Conservation (phyloP, 2,888 invertebrate genomes). For the Ectropis crepuscularia region DNA sequence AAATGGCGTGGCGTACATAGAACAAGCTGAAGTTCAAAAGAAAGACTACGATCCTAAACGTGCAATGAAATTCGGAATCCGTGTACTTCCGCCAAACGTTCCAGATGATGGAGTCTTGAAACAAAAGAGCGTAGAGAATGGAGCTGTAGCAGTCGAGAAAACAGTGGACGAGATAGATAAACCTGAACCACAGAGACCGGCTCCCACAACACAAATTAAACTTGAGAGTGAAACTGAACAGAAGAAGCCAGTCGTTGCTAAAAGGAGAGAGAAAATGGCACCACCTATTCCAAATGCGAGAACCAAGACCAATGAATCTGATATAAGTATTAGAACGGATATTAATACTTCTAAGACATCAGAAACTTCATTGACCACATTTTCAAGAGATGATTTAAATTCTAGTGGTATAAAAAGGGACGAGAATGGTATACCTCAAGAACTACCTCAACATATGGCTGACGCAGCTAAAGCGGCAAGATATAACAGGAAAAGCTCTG, state of each 20-base stretch:
- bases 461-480: constrained; percentile 89
- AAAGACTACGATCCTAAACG: constrained; percentile 83
- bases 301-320: constrained; percentile 70
- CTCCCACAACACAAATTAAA: constrained; percentile 72
- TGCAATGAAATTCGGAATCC: constrained; percentile 88
- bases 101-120: constrained; percentile 81
- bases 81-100: constrained; percentile 86
- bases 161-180: constrained; percentile 74
- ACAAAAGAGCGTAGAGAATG: constrained; percentile 76
- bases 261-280: constrained; percentile 78
- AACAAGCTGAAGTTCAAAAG: constrained; percentile 82
- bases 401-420: constrained; percentile 86
- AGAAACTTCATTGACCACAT: constrained; percentile 62
- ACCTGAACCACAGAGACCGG: constrained; percentile 66
- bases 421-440: constrained; percentile 87
- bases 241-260: constrained; percentile 82
- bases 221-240: constrained; percentile 80
- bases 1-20: constrained; percentile 69
- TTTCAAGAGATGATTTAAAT: constrained; percentile 78
- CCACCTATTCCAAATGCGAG: constrained; percentile 80
- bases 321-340: constrained; percentile 52
- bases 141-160: constrained; percentile 65
- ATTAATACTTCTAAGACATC: constrained; percentile 63
- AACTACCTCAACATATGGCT: constrained; percentile 89
- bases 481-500: constrained; percentile 86